phyloP scores from a whole-genome alignment of 2,888 invertebrate species.

The Dinocampus coccinellae region DNA sequence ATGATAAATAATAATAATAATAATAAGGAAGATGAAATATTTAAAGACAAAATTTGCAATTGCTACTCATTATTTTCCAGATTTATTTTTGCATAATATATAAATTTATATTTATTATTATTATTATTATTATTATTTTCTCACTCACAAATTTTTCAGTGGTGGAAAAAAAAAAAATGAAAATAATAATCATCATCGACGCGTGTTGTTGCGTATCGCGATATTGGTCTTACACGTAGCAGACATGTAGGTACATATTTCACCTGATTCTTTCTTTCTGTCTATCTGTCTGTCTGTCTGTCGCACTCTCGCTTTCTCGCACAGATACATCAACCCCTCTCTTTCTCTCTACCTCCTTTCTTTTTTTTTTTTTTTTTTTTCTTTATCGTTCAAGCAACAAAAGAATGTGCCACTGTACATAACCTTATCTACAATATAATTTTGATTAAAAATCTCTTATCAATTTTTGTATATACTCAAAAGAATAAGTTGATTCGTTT shows the following conservation, averaged over 20 bases:
- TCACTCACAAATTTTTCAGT: too few species aligned
- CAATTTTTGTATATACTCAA: background rate
- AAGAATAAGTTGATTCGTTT: background rate
- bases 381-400: background rate
- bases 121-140: too few species aligned
- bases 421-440: constrained; percentile 13
- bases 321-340: too few species aligned
- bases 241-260: constrained; percentile 8
- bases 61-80: background rate
- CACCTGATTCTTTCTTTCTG: too few species aligned
- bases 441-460: constrained; percentile 6
- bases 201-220: constrained; percentile 23
- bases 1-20: too few species aligned
- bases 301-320: too few species aligned
- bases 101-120: too few species aligned
- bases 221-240: constrained; percentile 9
- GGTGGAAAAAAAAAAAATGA: background rate
- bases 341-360: background rate
- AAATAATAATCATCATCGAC: background rate
- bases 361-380: background rate
- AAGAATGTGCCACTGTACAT: constrained; percentile 21
- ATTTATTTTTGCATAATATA: background rate
- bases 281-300: too few species aligned
- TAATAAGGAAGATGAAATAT: constrained; percentile 31
- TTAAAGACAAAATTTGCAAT: constrained; percentile 2